Evolutionary conservation across 2,797 vertebrate genomes (phyloP), one percentile per base, ranked within the genome.

Genomic region (Epinephelus awoara): DNA sequence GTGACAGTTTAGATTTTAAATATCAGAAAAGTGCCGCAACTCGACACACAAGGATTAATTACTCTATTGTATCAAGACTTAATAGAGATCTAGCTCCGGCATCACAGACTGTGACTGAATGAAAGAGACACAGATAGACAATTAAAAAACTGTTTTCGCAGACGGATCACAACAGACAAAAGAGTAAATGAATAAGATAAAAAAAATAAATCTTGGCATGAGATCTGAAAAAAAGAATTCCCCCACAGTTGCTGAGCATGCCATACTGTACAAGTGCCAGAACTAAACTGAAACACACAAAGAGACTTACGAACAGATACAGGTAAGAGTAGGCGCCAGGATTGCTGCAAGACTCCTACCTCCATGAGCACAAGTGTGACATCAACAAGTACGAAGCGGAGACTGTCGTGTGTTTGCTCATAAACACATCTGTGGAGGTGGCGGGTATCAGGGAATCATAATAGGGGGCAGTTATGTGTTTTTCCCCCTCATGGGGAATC

Each of bases 381-480:
- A 42, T 12, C 40, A 42, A 42, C 11, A 42, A 46, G 51, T 57
- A 40, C 42, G 34, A 34, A 49, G 34, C 40, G 66, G 66, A 56
- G 66, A 56, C 68, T 62, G 46, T 18, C 25, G 2, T 47, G 57
- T 76, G 69, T 76, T 64, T 80, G 74, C 63, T 67, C 75, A 84
- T 93, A 86, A 88, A 62, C 80, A 90, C 44, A 3, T 91, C 82
- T 92, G 82, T 89, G 81, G 88, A 82, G 85, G 80, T 80, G 89
- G 57, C 13, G 55, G 70, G 62, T 80, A 92, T 88, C 81, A 81
- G 70, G 68, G 68, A 89, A 89, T 90, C 89, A 82, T 92, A 93
- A 94, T 93, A 92, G 91, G 91, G 95, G 89, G 80, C 89, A 89
- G 88, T 90, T 80, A 72, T 90, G 73, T 87, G 84, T 89, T 82